Evolutionary conservation across 2,113 vertebrate genomes (phyloP).

Genomic region (Patagioenas fasciata): DNA sequence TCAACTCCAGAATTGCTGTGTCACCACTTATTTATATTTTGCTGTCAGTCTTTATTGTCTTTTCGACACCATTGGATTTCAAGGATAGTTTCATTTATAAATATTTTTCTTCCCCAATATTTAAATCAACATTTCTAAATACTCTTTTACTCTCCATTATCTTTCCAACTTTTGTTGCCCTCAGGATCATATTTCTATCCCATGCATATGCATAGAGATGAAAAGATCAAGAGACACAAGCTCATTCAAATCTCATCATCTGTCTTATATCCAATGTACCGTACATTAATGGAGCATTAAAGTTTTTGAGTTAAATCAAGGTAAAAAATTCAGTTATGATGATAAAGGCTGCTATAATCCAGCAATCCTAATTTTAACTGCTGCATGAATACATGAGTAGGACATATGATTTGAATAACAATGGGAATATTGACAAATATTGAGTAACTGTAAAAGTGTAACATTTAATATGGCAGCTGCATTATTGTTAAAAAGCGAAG

Average conservation of each 20-base stretch:
- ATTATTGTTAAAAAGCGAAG: not conserved
- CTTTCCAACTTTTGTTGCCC: not conserved
- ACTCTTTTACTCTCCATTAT: not conserved
- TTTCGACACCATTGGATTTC: not conserved
- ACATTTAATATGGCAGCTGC: not conserved
- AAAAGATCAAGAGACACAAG: not conserved
- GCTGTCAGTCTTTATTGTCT: not conserved
- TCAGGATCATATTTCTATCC: not conserved
- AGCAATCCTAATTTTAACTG: not conserved
- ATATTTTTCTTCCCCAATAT: not conserved
- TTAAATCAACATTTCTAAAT: not conserved
- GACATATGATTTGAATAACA: not conserved
- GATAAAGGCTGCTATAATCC: not conserved
- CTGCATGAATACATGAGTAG: not conserved
- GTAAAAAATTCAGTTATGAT: not conserved
- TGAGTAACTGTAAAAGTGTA: not conserved
- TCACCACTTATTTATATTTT: not conserved
- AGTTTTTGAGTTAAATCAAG: slow-evolving; percentile 10
- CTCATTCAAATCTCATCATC: slow-evolving; percentile 21
- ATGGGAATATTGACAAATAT: slow-evolving; percentile 7
- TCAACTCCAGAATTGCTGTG: not conserved
- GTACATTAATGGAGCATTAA: not conserved
- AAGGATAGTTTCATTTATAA: not conserved
- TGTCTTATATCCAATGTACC: not conserved
- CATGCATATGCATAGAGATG: not conserved